phyloP scores from a whole-genome alignment of 2,888 invertebrate genomes.

The Platypus cylindrus region DNA sequence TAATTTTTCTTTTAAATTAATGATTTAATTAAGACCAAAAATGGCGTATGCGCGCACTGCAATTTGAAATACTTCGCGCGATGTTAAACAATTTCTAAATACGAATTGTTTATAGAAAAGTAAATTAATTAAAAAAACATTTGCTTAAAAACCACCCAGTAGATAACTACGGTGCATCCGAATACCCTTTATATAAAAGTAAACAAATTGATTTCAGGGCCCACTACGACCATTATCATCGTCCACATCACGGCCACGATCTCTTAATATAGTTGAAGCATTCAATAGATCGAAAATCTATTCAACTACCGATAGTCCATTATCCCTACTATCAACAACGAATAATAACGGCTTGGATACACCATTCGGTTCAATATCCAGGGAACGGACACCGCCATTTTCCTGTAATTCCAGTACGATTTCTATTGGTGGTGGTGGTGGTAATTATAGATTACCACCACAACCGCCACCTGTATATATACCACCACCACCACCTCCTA shows the following conservation, averaged over 20 bases:
- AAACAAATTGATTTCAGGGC: too few species aligned
- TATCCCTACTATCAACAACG: constrained; percentile 20
- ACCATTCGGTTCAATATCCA: constrained; percentile 32
- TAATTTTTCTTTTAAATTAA: too few species aligned
- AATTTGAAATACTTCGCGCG: too few species aligned
- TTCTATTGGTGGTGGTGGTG: constrained; percentile 34
- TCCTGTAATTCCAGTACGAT: constrained; percentile 39
- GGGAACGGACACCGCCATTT: constrained; percentile 34
- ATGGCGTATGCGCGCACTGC: too few species aligned
- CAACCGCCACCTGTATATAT: constrained; percentile 11
- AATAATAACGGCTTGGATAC: constrained; percentile 17
- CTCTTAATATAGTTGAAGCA: constrained; percentile 28
- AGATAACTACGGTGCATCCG: too few species aligned
- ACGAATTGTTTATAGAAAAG: too few species aligned
- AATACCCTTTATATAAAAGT: too few species aligned
- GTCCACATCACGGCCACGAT: constrained; percentile 25
- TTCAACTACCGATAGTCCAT: constrained; percentile 24
- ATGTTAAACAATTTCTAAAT: too few species aligned
- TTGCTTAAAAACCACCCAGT: too few species aligned
- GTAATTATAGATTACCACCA: neutral
- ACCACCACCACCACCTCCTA: constrained; percentile 12
- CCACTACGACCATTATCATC: constrained; percentile 19
- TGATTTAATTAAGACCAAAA: too few species aligned
- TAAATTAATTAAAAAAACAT: too few species aligned
- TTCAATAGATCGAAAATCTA: constrained; percentile 21